These are phyloP conservation scores for Perccottus glenii DNA, from an alignment of 2,113 vertebrate species.

Conservation along the genomic window DNA sequence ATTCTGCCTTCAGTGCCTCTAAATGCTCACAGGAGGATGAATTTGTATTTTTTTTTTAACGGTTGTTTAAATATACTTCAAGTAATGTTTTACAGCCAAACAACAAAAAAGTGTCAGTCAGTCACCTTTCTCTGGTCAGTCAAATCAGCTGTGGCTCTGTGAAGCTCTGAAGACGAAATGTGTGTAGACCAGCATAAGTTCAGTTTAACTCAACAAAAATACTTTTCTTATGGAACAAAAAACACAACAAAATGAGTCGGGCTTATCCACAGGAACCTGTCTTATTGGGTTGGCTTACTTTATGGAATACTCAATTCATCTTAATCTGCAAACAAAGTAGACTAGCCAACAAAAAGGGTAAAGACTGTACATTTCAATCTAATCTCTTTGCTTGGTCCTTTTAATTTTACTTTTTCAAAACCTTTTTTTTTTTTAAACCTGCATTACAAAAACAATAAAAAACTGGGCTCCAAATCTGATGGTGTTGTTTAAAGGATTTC, in stretches of 20 bases:
- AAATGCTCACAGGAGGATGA: slow-evolving; percentile 15
- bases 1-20: background rate
- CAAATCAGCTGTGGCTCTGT: background rate
- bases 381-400: slow-evolving; percentile 44
- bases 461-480: slow-evolving; percentile 48
- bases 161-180: background rate
- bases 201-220: too few species aligned
- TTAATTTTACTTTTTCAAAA: slow-evolving; percentile 42
- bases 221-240: too few species aligned
- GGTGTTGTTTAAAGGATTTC: slow-evolving; percentile 54
- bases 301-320: too few species aligned
- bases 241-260: too few species aligned
- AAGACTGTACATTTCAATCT: slow-evolving; percentile 19
- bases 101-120: slow-evolving; percentile 11
- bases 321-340: background rate
- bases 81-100: slow-evolving; percentile 26
- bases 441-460: too few species aligned
- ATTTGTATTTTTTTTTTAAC: slow-evolving; percentile 12
- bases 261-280: too few species aligned
- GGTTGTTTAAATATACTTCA: slow-evolving; percentile 15
- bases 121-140: background rate
- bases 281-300: too few species aligned
- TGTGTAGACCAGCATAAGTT: too few species aligned
- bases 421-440: slow-evolving; percentile 10
- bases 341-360: background rate